Percentiles rank a stretch among this genome's conserved stretches.
phyloP scores from a whole-genome alignment of 1,140 invertebrate genomes.

The Araneus ventricosus region DNA sequence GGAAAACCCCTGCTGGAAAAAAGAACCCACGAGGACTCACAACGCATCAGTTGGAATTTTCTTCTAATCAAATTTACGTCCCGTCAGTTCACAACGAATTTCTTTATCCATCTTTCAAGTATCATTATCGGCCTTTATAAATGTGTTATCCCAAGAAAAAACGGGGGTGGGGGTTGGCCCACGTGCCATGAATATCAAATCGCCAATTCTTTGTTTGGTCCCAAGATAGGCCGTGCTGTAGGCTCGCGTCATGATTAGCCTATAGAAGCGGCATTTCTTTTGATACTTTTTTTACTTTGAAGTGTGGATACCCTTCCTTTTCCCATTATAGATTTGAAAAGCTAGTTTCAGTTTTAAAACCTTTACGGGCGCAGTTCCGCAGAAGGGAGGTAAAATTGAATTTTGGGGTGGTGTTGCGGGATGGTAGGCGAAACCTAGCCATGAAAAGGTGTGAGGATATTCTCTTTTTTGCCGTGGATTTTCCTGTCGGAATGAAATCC shows the following conservation, averaged over 20 bases:
- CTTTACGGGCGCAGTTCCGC: not conserved
- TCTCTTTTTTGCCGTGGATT: not conserved
- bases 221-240: not conserved
- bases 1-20: not conserved
- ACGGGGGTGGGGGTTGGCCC: not conserved
- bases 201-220: conserved; percentile 25
- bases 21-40: not conserved
- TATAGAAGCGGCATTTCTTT: not conserved
- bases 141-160: conserved; percentile 40
- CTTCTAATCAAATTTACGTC: conserved; percentile 72
- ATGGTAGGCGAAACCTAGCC: not conserved
- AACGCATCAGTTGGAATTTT: conserved; percentile 66
- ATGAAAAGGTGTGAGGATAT: not conserved
- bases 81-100: conserved; percentile 58
- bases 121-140: conserved; percentile 74
- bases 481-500: not conserved
- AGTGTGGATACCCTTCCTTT: not conserved
- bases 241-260: conserved; percentile 18
- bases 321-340: conserved; percentile 39
- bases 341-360: conserved; percentile 27
- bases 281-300: not conserved
- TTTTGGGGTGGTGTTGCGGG: conserved; percentile 16
- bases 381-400: conserved; percentile 4
- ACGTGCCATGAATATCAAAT: conserved; percentile 69
- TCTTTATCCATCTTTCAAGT: conserved; percentile 72